These are phyloP conservation scores for Philopedon plagiatum DNA, from an alignment of 2,888 invertebrate species.

Conservation along the genomic window DNA sequence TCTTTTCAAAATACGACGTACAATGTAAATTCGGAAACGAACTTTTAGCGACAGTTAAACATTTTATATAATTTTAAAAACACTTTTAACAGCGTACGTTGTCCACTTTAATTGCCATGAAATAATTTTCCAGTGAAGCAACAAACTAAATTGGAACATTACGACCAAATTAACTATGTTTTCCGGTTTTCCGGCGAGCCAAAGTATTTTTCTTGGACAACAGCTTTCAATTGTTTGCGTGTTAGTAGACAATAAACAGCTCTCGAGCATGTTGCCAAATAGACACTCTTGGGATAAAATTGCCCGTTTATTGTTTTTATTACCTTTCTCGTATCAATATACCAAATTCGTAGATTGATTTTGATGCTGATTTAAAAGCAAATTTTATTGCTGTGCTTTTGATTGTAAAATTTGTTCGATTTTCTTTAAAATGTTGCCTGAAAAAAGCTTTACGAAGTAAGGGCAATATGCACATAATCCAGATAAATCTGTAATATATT, in stretches of 20 bases:
- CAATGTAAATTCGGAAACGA: no score
- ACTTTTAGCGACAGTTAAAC: no score
- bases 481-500: no score
- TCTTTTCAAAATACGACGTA: no score
- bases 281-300: slow-evolving; percentile 36
- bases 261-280: slow-evolving; percentile 42
- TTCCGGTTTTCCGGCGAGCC: slow-evolving; percentile 19
- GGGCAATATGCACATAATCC: no score
- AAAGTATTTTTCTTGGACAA: slow-evolving; percentile 36
- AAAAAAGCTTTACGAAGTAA: no score
- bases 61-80: no score
- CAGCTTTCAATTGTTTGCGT: slow-evolving; percentile 48
- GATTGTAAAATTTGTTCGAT: no score
- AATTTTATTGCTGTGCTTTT: no score
- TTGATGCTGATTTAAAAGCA: not conserved
- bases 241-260: slow-evolving; percentile 47
- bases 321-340: slow-evolving; percentile 2
- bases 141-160: slow-evolving; percentile 29
- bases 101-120: not conserved
- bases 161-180: slow-evolving; percentile 34
- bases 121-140: slow-evolving; percentile 19
- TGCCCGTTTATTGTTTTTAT: slow-evolving; percentile 37
- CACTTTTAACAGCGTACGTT: not conserved
- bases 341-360: slow-evolving; percentile 1
- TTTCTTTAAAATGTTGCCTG: no score